Evolutionary conservation across 2,113 vertebrate genomes (phyloP).

Genomic region (Heteronetta atricapilla): DNA sequence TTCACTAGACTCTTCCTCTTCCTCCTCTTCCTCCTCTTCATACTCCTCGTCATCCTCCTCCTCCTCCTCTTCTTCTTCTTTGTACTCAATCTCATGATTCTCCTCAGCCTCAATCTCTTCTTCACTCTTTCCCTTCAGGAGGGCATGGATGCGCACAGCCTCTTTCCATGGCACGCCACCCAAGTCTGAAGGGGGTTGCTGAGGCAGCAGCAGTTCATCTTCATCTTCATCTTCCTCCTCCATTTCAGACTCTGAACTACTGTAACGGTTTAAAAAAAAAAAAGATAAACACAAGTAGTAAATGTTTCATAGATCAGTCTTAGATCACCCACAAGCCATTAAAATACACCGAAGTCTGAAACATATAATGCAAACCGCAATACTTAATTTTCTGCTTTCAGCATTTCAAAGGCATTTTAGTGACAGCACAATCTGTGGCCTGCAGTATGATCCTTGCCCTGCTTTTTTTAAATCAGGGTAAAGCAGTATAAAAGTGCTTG

Average conservation of each 20-base stretch:
- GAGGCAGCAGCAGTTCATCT: constrained; percentile 70
- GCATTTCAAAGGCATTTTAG: neutral
- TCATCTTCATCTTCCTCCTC: constrained; percentile 81
- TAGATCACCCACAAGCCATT: neutral
- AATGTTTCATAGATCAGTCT: neutral
- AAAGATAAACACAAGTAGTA: neutral
- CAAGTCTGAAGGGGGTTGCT: constrained; percentile 83
- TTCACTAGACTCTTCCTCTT: constrained; percentile 85
- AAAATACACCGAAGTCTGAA: neutral
- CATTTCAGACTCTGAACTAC: constrained; percentile 98
- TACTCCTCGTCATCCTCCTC: constrained; percentile 58
- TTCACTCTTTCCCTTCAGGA: constrained; percentile 82
- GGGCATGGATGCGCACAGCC: constrained; percentile 88
- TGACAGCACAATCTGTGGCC: neutral
- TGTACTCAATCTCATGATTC: constrained; percentile 56
- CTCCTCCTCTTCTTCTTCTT: constrained; percentile 59
- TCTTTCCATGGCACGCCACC: constrained; percentile 94
- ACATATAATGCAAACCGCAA: neutral
- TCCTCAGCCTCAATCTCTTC: constrained; percentile 70
- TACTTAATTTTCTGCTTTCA: neutral
- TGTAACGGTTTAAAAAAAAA: constrained; percentile 55
- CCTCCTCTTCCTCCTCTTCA: constrained; percentile 70
- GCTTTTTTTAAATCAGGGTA: neutral
- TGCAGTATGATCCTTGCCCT: neutral
- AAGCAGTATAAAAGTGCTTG: neutral